Conservation (phyloP, 2,797 vertebrate species). For the Hozukius guyotensis region DNA sequence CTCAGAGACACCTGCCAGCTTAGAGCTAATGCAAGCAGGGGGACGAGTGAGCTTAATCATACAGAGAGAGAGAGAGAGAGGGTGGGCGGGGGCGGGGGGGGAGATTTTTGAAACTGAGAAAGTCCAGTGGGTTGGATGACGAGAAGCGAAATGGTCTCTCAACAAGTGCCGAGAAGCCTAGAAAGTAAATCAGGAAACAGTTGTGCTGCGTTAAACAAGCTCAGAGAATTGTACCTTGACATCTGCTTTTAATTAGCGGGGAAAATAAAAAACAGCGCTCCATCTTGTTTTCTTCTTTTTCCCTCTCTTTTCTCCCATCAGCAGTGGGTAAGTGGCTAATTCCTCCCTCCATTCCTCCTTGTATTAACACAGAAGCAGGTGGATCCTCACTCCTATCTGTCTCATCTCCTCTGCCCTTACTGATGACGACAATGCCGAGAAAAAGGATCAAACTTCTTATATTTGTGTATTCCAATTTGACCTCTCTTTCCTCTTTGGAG, state of each 20-base stretch:
- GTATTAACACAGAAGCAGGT: neutral
- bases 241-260: conserved; percentile 69
- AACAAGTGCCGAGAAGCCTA: conserved; percentile 52
- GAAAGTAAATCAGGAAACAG: conserved; percentile 56
- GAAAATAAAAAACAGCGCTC: conserved; percentile 44
- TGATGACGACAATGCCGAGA: neutral
- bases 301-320: conserved; percentile 10
- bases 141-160: conserved; percentile 46
- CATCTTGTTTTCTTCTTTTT: conserved; percentile 13
- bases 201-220: conserved; percentile 57
- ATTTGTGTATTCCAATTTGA: neutral
- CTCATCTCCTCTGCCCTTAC: neutral
- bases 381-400: neutral
- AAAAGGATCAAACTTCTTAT: neutral
- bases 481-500: neutral
- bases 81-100: too few species aligned
- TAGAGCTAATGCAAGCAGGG: conserved; percentile 45
- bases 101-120: conserved; percentile 38
- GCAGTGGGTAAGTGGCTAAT: conserved; percentile 4
- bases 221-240: conserved; percentile 62
- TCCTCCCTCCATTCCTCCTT: neutral
- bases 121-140: conserved; percentile 57
- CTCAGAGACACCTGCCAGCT: conserved; percentile 72
- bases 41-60: conserved; percentile 46
- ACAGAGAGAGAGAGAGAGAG: conserved; percentile 1